Base-by-base conservation (phyloP, 2,888 invertebrate species). In the Oeneis ivallda region DNA sequence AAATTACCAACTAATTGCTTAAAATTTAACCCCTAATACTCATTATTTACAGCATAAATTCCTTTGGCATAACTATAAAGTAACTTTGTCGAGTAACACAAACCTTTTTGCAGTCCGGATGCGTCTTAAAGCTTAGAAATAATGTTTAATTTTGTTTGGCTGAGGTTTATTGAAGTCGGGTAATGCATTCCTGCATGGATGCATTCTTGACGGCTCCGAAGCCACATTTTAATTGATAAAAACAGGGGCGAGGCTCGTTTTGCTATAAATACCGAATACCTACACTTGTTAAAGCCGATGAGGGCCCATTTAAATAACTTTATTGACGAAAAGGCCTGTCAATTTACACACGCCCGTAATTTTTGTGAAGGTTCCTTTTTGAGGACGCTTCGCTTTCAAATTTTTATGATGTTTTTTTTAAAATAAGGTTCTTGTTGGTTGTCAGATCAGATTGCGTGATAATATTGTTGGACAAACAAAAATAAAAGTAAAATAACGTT, bases 151-250 rank as follows among this genome's bases (percentile, higher is more conserved):
- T 62, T 76, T 9, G 66, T 34, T 65, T 73, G 69, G 19, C 15
- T 15, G 34, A 15, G 37, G 43, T n/a, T 52, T 32, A 19, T 47
- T 19, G 26, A 52, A 45, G 58, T n/a, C 60, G 56, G 41, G 62
- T 47, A 45, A 54, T 68, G 69, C 72, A 71, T 75, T 70, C 73
- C 72, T 64, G 67, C 69, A 65, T 69, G 70, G 69, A 70, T 71
- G 68, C 72, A 74, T 74, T 72, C 75, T 72, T 68, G 66, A 70
- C 70, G 70, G 69, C 69, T 59, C 64, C 71, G 71, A 74, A 76
- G 78, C 79, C 73, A 79, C 79, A 79, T 79, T 81, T 83, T 83
- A 86, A 87, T 86, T 86, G 84, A 83, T 83, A 81, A 84, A 81
- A 83, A 74, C 74, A 70, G 76, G 80, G 82, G 83, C 78, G 82